Evolutionary conservation across 2,797 vertebrate species (phyloP).

Genomic region (Octomys mimax): DNA sequence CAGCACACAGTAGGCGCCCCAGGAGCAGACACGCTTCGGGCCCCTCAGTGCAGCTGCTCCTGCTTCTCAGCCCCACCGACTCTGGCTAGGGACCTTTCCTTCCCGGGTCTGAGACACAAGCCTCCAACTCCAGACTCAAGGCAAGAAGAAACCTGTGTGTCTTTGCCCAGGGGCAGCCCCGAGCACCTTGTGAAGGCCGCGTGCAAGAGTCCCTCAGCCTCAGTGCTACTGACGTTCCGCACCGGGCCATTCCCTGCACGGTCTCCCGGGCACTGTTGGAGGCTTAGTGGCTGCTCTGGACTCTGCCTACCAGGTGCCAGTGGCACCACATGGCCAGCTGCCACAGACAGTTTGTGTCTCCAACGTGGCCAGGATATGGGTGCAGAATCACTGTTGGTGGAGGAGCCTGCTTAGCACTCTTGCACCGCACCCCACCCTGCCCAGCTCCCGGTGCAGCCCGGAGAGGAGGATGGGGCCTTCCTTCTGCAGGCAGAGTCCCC

Average conservation of each 20-base stretch:
- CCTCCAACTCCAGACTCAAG: not conserved
- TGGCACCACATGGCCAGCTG: not conserved
- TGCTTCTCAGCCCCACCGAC: not conserved
- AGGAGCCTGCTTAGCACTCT: too few species aligned
- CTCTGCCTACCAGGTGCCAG: not conserved
- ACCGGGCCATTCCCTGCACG: not conserved
- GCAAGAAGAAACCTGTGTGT: not conserved
- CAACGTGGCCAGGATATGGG: not conserved
- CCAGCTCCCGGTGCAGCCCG: not conserved
- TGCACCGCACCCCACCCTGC: not conserved
- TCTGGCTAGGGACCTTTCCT: not conserved
- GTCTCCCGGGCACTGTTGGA: not conserved
- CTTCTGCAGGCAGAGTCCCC: not conserved
- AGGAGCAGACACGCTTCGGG: accelerated
- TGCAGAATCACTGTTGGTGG: too few species aligned
- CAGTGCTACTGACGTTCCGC: accelerated
- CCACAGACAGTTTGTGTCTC: not conserved
- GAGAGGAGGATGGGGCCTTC: too few species aligned
- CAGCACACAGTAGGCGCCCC: not conserved
- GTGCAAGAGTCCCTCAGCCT: not conserved
- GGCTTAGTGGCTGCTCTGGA: not conserved
- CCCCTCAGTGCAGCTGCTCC: accelerated
- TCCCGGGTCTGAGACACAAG: not conserved
- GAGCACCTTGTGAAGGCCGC: not conserved
- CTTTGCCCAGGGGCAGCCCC: too few species aligned